These are phyloP conservation scores for Liodrosophila aerea DNA, from an alignment of 2,888 invertebrate genomes.

Conservation along the genomic window DNA sequence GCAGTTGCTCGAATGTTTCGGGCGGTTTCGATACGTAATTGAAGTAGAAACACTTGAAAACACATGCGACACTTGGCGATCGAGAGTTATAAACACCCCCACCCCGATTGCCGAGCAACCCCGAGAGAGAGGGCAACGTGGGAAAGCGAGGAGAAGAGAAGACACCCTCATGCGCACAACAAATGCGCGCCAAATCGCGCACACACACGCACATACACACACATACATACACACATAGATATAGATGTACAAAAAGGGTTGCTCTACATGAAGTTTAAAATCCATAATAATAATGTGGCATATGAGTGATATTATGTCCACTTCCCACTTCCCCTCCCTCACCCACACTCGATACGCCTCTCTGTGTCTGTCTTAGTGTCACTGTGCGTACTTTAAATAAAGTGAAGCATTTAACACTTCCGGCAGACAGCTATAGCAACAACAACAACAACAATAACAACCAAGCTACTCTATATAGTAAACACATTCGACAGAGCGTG, in stretches of 20 bases:
- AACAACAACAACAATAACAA: constrained; percentile 34
- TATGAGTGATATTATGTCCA: constrained; percentile 63
- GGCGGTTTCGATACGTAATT: constrained; percentile 53
- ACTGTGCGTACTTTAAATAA: constrained; percentile 68
- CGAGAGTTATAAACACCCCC: constrained; percentile 27
- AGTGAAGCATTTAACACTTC: constrained; percentile 78
- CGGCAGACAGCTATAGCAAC: constrained; percentile 59
- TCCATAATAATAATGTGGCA: constrained; percentile 70
- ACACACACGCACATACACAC: constrained; percentile 9
- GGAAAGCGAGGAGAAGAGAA: constrained; percentile 16
- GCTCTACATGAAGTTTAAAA: constrained; percentile 46
- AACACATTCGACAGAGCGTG: constrained; percentile 60
- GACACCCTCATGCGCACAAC: constrained; percentile 49
- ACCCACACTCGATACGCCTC: background rate
- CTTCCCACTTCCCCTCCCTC: constrained; percentile 7
- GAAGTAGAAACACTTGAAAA: constrained; percentile 74
- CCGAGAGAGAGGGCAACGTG: constrained; percentile 27
- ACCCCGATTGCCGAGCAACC: constrained; percentile 14
- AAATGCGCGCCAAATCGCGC: constrained; percentile 69
- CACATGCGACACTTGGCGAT: constrained; percentile 71
- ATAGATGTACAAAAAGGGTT: constrained; percentile 54
- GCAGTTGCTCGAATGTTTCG: constrained; percentile 14
- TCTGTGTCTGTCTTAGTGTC: constrained; percentile 16
- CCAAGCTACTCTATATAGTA: constrained; percentile 17
- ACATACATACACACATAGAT: background rate